phyloP scores from a whole-genome alignment of 2,888 invertebrate species.

The Charanyca ferruginea region DNA sequence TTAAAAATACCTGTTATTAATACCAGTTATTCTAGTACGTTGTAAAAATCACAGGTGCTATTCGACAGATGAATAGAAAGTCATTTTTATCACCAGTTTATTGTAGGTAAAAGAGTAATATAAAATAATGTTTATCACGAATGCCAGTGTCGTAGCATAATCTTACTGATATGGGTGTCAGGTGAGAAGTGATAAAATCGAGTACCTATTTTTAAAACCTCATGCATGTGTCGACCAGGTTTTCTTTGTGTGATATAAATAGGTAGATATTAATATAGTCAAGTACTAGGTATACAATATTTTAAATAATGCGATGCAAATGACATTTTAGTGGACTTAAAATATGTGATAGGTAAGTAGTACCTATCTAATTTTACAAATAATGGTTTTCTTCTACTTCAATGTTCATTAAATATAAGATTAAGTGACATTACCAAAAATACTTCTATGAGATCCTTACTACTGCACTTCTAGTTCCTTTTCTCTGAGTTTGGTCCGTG shows the following conservation, averaged over 20 bases:
- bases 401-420: neutral
- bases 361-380: neutral
- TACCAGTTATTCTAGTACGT: constrained; percentile 28
- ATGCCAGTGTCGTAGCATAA: constrained; percentile 67
- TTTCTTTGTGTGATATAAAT: constrained; percentile 9
- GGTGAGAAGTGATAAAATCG: constrained; percentile 68
- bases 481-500: neutral
- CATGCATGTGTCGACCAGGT: neutral
- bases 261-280: neutral
- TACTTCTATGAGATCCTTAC: neutral
- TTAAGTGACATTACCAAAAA: neutral
- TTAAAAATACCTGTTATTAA: constrained; percentile 31
- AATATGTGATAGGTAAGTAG: too few relatives aligned
- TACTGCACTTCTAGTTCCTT: neutral
- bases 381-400: neutral
- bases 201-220: constrained; percentile 10
- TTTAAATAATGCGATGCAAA: neutral
- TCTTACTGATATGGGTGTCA: constrained; percentile 72
- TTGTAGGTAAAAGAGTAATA: constrained; percentile 33
- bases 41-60: constrained; percentile 28
- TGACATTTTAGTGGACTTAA: neutral
- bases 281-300: neutral
- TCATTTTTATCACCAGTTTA: constrained; percentile 30
- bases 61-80: constrained; percentile 32
- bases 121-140: constrained; percentile 64